These are phyloP conservation scores for Lepidurus packardi DNA, from an alignment of 1,140 invertebrate species.

Conservation along the genomic window DNA sequence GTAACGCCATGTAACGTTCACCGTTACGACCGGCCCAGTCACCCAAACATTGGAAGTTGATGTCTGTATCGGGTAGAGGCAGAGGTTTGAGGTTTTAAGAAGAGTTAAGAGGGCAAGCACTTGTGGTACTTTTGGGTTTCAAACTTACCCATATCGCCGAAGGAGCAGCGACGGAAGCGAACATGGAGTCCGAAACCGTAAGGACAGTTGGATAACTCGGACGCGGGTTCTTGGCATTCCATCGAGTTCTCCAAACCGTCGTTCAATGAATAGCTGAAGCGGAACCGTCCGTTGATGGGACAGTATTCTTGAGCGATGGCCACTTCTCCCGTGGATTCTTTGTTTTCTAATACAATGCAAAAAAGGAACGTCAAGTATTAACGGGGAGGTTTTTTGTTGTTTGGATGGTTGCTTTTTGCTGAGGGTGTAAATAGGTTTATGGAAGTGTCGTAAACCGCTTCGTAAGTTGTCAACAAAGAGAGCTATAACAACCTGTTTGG, in stretches of 20 bases:
- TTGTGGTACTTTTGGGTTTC: neutral
- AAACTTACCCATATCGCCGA: slow-evolving; percentile 50
- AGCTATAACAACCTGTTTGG: too few species aligned
- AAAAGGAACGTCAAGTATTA: slow-evolving; percentile 32
- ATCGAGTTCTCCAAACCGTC: slow-evolving; percentile 49
- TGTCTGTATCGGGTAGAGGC: slow-evolving; percentile 47
- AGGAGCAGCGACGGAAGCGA: slow-evolving; percentile 54
- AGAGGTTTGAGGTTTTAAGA: slow-evolving; percentile 11
- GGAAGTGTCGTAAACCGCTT: neutral
- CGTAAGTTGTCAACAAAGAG: slow-evolving; percentile 12
- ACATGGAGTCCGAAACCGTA: slow-evolving; percentile 55
- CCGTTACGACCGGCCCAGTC: slow-evolving; percentile 56
- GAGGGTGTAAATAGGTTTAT: slow-evolving; percentile 23
- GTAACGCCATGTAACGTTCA: slow-evolving; percentile 57
- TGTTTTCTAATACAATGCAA: slow-evolving; percentile 48
- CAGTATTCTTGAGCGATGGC: slow-evolving; percentile 56
- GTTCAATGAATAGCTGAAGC: slow-evolving; percentile 55
- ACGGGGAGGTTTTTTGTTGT: neutral
- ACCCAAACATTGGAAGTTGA: slow-evolving; percentile 61
- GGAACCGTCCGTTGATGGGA: slow-evolving; percentile 58
- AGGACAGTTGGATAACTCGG: slow-evolving; percentile 59
- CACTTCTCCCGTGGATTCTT: slow-evolving; percentile 47
- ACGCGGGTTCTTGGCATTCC: slow-evolving; percentile 53
- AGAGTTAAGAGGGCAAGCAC: neutral
- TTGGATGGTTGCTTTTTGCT: neutral